A percentile compares a stretch with the other conserved stretches of the same genome.
phyloP scores from a whole-genome alignment of 2,888 invertebrate genomes.

The Pristionchus japonicus region DNA sequence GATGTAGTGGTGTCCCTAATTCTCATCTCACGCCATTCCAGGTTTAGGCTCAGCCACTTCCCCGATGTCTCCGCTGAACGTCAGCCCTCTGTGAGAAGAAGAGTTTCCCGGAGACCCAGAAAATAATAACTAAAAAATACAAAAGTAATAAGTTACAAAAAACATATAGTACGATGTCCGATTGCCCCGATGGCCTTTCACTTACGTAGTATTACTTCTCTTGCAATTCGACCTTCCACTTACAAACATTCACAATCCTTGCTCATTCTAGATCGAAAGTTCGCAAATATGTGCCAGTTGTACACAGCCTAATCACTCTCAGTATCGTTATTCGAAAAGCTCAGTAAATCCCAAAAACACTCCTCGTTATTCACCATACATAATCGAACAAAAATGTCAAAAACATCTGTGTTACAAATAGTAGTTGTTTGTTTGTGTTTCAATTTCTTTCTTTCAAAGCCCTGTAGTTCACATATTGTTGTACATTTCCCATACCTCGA shows the following conservation, averaged over 20 bases:
- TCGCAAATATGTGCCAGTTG: slow-evolving; percentile 14
- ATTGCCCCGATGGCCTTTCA: slow-evolving; percentile 28
- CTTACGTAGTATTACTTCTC: slow-evolving; percentile 27
- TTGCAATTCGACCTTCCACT: slow-evolving; percentile 21
- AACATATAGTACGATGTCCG: background rate
- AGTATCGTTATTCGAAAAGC: background rate
- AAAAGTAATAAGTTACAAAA: slow-evolving; percentile 16
- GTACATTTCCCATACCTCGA: slow-evolving; percentile 25
- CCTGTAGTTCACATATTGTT: background rate
- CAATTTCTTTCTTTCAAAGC: too few relatives aligned
- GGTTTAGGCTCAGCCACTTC: slow-evolving; percentile 8
- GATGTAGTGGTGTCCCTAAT: background rate
- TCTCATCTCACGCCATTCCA: background rate
- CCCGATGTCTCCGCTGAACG: background rate
- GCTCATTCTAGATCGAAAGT: background rate
- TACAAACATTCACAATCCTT: background rate
- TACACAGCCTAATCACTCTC: background rate
- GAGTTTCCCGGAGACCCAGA: background rate
- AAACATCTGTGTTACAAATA: slow-evolving; percentile 19
- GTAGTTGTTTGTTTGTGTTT: background rate
- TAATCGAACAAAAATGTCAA: slow-evolving; percentile 23
- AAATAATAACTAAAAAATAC: background rate
- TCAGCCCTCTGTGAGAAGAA: background rate
- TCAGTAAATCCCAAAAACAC: background rate
- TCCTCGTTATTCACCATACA: slow-evolving; percentile 13